A percentile compares a stretch with the other conserved stretches of the same genome.
Conservation (phyloP, 1,140 invertebrate genomes). For the Matsumurasca onukii region DNA sequence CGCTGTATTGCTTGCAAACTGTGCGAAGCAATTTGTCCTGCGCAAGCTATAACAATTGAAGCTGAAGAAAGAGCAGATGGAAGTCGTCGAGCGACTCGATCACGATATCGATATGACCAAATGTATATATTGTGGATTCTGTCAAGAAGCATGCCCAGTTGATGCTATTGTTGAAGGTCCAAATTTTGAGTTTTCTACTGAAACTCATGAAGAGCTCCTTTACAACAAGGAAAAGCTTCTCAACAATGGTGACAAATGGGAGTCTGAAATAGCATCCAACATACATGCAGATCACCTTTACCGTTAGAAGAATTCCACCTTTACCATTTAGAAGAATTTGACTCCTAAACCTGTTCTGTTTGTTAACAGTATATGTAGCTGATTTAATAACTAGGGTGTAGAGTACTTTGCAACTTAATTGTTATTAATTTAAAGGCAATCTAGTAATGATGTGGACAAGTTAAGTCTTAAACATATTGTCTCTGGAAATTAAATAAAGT, state of each 20-base stretch:
- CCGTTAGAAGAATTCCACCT: constrained; percentile 59
- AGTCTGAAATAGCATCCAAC: constrained; percentile 97
- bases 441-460: too few relatives aligned
- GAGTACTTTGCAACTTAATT: too few relatives aligned
- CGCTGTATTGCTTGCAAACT: constrained; percentile 98
- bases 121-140: constrained; percentile 99
- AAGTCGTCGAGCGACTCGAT: constrained; percentile 92
- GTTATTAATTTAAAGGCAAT: too few relatives aligned
- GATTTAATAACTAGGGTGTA: too few relatives aligned
- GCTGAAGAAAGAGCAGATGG: constrained; percentile 96
- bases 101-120: constrained; percentile 99
- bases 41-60: constrained; percentile 98
- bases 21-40: constrained; percentile 97
- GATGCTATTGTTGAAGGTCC: constrained; percentile 99
- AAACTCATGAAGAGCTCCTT: constrained; percentile 97
- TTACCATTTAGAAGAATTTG: too few relatives aligned
- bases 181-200: constrained; percentile 99
- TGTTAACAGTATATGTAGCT: too few relatives aligned
- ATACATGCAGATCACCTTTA: constrained; percentile 97
- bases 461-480: too few relatives aligned
- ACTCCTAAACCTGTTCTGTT: too few relatives aligned
- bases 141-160: constrained; percentile 98
- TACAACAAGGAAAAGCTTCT: constrained; percentile 99
- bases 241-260: constrained; percentile 98
- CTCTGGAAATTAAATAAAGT: too few relatives aligned